Percentiles rank a stretch among this genome's conserved stretches.
These are phyloP conservation scores for Lophura nycthemera DNA, from an alignment of 2,113 vertebrate species.

Conservation along the genomic window DNA sequence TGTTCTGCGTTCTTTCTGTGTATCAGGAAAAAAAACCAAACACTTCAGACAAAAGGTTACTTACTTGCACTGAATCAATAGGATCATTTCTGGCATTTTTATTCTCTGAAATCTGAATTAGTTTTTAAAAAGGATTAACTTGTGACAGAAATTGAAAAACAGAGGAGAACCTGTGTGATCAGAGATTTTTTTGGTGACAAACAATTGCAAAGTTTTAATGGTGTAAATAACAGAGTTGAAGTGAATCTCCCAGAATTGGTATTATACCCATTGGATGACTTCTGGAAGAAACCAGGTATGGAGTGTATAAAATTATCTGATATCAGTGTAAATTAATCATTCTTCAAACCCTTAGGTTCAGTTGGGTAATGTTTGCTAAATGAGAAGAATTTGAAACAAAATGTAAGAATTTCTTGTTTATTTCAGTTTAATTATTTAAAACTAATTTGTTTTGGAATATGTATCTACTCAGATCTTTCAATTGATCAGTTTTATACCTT, in stretches of 20 bases:
- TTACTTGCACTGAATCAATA: background rate
- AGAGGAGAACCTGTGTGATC: background rate
- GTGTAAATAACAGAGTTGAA: background rate
- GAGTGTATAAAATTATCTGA: background rate
- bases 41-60: background rate
- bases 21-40: background rate
- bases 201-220: background rate
- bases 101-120: background rate
- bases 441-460: background rate
- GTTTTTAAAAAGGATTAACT: background rate
- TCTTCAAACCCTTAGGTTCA: background rate
- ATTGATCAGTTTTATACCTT: background rate
- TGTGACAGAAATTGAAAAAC: background rate
- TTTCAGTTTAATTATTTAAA: background rate
- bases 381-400: background rate
- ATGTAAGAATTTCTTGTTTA: background rate
- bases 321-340: background rate
- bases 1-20: background rate
- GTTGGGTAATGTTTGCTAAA: background rate
- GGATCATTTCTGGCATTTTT: background rate
- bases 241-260: background rate
- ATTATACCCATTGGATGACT: background rate
- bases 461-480: background rate
- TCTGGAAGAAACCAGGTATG: background rate
- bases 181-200: background rate